Conservation (phyloP, 2,113 vertebrate genomes). For the Channa argus region DNA sequence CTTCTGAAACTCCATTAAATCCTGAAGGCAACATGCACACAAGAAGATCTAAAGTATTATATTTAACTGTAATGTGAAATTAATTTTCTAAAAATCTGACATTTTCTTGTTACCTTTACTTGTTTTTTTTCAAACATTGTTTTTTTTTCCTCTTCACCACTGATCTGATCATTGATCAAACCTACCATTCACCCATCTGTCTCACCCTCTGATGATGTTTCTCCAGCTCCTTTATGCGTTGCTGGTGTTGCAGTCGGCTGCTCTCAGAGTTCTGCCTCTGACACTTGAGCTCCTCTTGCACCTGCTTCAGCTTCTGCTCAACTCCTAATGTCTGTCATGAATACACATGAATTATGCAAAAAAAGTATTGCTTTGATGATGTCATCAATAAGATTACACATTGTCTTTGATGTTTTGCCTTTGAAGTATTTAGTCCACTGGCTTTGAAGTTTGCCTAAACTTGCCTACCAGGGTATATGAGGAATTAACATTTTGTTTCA, state of each 20-base stretch:
- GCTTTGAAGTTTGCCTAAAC: too few species aligned
- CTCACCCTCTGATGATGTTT: conserved; percentile 83
- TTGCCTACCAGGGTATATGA: too few species aligned
- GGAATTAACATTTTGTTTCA: too few species aligned
- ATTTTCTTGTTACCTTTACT: not conserved
- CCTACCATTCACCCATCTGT: not conserved
- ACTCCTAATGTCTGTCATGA: conserved; percentile 67
- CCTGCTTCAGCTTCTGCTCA: conserved; percentile 81
- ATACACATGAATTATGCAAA: conserved; percentile 18
- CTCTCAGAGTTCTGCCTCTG: conserved; percentile 84
- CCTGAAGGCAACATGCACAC: conserved; percentile 60
- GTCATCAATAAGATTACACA: too few species aligned
- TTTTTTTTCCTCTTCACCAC: too few species aligned
- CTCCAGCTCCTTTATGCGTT: conserved; percentile 82
- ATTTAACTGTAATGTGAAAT: not conserved
- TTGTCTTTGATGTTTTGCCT: too few species aligned
- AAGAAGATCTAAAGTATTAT: not conserved
- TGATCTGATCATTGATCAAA: too few species aligned
- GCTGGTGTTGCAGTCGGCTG: conserved; percentile 80
- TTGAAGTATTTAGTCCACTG: too few species aligned
- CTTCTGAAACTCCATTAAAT: conserved; percentile 80
- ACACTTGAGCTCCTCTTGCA: conserved; percentile 85
- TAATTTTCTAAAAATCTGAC: not conserved
- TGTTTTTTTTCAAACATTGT: not conserved
- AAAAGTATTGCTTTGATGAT: too few species aligned